Base-by-base conservation (phyloP, 23 tunicate genomes). In the Halocynthia aurantium region DNA sequence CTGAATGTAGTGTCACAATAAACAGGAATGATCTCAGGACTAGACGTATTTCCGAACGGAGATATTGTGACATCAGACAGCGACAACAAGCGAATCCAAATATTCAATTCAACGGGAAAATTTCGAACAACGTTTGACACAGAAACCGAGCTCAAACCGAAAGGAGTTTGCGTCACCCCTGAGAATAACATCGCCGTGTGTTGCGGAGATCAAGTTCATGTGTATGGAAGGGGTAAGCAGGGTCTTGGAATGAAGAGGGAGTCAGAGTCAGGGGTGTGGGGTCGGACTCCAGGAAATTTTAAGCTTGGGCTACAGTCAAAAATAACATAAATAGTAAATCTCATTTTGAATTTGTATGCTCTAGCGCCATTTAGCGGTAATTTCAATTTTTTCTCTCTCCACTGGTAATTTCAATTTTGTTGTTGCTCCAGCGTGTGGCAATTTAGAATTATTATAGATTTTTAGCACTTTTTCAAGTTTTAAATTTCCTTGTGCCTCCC, bases 151-250 rank as follows among this genome's bases (percentile, higher is more conserved):
- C 80, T 89, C 0, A 84, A 84, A 58, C 96, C 96, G 21, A 89
- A 89, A 84, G 96, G 96, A 53, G 55, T 89, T 19, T 77, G 69
- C 57, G 82, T 89, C 52, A 84, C 88, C 6, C 17, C 21, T 51
- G 53, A 61, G 7, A 49, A 62, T 55, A 73, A 80, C 6, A 76
- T 89, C 31, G 73, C 87, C 2, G 96, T 84, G 22, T 89, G 96
- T 70, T 89, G 96, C 55, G 96, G 96, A 69, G 87, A 81, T 19
- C 84, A 83, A 52, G 84, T 89, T 19, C 71, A 87, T 60, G 64
- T 89, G 6, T 89, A 73, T 69, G 58, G 80, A 12, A 80, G 44
- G 44, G 80, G 96, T 89, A 40, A 58, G 85, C 49, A 2, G 49
- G 62, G 18, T 13, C 21, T 58, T 13, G 64, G 64, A 58, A 15